These are phyloP conservation scores for Cherax destructor DNA, from an alignment of 1,140 invertebrate genomes.

Conservation along the genomic window DNA sequence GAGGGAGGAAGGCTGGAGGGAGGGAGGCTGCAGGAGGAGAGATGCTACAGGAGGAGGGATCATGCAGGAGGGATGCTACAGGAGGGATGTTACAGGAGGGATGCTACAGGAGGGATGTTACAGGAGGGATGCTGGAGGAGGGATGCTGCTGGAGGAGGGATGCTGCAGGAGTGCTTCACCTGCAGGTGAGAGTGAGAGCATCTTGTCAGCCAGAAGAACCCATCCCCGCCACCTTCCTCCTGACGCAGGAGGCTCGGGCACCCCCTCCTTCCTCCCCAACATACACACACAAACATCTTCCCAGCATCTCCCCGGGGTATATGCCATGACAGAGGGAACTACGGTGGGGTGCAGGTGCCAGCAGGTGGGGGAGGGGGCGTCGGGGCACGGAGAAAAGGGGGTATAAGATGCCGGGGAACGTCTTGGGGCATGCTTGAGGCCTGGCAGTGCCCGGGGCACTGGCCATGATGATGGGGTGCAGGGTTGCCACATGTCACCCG, in stretches of 20 bases:
- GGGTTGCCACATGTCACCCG: conserved; percentile 53
- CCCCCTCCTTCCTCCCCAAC: neutral
- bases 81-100: too few species aligned
- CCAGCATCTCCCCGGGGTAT: neutral
- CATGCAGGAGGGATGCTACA: too few species aligned
- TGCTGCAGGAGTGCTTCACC: neutral
- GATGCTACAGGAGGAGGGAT: neutral
- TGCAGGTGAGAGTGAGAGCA: neutral
- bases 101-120: too few species aligned
- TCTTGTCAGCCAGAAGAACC: neutral
- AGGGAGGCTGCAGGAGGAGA: too few species aligned
- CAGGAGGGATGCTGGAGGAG: too few species aligned
- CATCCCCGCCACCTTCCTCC: neutral
- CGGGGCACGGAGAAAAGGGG: neutral
- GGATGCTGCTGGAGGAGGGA: too few species aligned
- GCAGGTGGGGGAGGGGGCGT: neutral
- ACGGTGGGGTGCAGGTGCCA: neutral
- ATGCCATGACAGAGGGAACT: neutral
- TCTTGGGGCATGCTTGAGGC: conserved; percentile 45
- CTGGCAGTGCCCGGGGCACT: conserved; percentile 37
- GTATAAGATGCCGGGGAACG: conserved; percentile 9
- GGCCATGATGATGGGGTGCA: conserved; percentile 23
- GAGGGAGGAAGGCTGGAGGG: too few species aligned
- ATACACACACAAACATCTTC: conserved; percentile 20
- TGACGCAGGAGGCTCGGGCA: neutral